Percentiles rank a stretch among this genome's conserved stretches.
phyloP scores from a whole-genome alignment of 2,113 vertebrate species.

The Bubo blakistoni region DNA sequence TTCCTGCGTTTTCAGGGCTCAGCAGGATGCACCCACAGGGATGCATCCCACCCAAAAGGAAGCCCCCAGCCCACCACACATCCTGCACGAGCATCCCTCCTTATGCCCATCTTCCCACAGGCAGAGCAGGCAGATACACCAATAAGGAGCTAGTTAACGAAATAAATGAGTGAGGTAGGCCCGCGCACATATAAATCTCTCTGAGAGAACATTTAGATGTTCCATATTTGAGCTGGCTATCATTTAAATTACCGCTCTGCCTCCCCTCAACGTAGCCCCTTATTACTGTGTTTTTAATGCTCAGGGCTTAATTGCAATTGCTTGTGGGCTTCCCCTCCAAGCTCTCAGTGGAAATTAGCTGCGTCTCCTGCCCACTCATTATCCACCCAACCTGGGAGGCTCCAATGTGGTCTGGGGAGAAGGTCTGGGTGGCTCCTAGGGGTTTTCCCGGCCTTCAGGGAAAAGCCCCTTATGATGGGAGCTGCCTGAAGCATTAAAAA shows the following conservation, averaged over 20 bases:
- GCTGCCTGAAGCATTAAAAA: background rate
- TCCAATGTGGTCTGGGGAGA: background rate
- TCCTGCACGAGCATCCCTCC: background rate
- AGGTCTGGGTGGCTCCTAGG: background rate
- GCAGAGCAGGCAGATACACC: background rate
- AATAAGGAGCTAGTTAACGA: constrained; percentile 57
- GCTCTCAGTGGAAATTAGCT: constrained; percentile 49
- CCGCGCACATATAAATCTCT: constrained; percentile 66
- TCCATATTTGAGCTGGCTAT: constrained; percentile 69
- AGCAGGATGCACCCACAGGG: background rate
- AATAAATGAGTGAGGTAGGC: constrained; percentile 71
- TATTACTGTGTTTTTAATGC: constrained; percentile 68
- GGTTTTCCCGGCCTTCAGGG: background rate
- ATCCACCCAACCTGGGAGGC: background rate
- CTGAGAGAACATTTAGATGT: constrained; percentile 62
- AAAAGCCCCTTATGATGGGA: background rate
- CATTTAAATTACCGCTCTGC: constrained; percentile 71
- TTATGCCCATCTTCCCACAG: background rate
- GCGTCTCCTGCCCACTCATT: constrained; percentile 35
- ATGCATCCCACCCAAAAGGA: background rate
- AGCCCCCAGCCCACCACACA: background rate
- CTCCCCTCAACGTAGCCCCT: constrained; percentile 62
- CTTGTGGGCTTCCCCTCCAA: constrained; percentile 1
- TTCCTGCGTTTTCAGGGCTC: background rate
- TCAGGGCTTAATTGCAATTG: constrained; percentile 59